A percentile compares a stretch with the other conserved stretches of the same genome.
Evolutionary conservation across 2,888 invertebrate genomes (phyloP).

Genomic region (Eulithis prunata): DNA sequence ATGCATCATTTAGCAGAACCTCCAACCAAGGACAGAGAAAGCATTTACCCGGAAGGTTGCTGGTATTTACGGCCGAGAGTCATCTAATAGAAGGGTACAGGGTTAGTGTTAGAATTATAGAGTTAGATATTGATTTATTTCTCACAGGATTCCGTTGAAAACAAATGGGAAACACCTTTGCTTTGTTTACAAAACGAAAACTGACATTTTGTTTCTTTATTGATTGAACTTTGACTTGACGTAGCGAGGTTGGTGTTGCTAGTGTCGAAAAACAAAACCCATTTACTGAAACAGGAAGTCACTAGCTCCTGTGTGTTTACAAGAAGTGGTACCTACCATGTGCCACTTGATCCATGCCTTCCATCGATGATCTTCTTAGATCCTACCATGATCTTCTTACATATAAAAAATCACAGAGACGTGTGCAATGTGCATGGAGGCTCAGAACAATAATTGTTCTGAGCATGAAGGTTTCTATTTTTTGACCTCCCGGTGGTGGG

Average conservation of each 20-base stretch:
- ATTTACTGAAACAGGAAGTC: too few species aligned
- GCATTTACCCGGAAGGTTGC: slow-evolving; percentile 81
- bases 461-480: too few species aligned
- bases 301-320: too few species aligned
- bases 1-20: slow-evolving; percentile 72
- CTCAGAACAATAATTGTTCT: too few species aligned
- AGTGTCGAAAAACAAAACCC: neutral
- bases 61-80: slow-evolving; percentile 82
- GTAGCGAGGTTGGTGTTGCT: slow-evolving; percentile 6
- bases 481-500: too few species aligned
- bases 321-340: too few species aligned
- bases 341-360: too few species aligned
- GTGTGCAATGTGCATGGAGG: too few species aligned
- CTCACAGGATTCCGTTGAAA: slow-evolving; percentile 57
- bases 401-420: too few species aligned
- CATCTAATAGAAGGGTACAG: slow-evolving; percentile 64
- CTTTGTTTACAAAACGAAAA: slow-evolving; percentile 50
- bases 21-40: slow-evolving; percentile 58
- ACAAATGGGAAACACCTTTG: slow-evolving; percentile 47
- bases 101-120: slow-evolving; percentile 46
- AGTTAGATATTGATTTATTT: slow-evolving; percentile 46
- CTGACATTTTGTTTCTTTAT: slow-evolving; percentile 25
- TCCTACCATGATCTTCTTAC: too few species aligned
- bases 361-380: too few species aligned
- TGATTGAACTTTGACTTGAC: slow-evolving; percentile 10